These are phyloP conservation scores for Thalassoma bifasciatum DNA, from an alignment of 2,113 vertebrate species.

Conservation along the genomic window DNA sequence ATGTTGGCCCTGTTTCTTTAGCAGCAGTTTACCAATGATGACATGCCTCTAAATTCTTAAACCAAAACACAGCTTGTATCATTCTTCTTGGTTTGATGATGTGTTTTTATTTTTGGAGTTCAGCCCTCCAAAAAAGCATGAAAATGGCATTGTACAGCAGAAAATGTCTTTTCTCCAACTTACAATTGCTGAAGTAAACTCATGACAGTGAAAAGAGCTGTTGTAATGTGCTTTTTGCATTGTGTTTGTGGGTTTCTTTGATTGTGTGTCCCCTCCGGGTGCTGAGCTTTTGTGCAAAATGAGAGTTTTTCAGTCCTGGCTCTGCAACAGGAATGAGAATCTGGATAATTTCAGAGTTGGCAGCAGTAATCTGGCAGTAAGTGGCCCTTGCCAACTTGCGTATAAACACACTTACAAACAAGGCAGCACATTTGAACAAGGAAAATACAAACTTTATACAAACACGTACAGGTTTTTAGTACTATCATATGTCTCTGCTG, in stretches of 20 bases:
- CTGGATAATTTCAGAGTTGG: constrained; percentile 45
- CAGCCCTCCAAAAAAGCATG: background rate
- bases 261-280: background rate
- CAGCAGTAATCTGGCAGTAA: constrained; percentile 35
- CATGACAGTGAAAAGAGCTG: constrained; percentile 1
- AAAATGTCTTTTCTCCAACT: constrained; percentile 6
- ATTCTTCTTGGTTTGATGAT: constrained; percentile 24
- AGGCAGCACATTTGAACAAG: background rate
- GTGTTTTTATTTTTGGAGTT: constrained; percentile 28
- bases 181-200: constrained; percentile 1
- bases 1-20: constrained; percentile 1
- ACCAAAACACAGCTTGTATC: constrained; percentile 4
- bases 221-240: background rate
- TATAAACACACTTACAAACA: constrained; percentile 5
- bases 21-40: background rate
- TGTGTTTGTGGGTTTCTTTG: background rate
- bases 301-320: constrained; percentile 42
- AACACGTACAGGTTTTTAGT: background rate
- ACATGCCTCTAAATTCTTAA: constrained; percentile 1
- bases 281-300: background rate
- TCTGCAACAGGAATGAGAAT: constrained; percentile 19
- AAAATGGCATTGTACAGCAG: background rate
- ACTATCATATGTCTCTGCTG: background rate
- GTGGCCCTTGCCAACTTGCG: constrained; percentile 4
- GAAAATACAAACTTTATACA: background rate